These are phyloP conservation scores for Lordiphosa clarofinis DNA, from an alignment of 1,140 invertebrate species.

Conservation along the genomic window DNA sequence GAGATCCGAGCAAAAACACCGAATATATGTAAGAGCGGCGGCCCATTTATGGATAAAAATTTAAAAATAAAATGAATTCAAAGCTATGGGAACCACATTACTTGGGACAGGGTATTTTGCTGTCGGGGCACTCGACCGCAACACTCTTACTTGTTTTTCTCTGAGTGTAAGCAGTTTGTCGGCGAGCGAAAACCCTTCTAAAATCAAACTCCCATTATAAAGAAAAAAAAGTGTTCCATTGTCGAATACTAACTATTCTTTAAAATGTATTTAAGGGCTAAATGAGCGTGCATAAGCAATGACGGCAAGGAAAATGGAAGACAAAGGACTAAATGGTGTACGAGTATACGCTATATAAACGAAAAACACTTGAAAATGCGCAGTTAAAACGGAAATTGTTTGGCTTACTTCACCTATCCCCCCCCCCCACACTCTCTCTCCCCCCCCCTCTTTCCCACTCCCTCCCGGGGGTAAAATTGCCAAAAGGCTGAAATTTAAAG, in stretches of 20 bases:
- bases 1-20: too few species aligned
- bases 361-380: conserved; percentile 10
- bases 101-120: too few species aligned
- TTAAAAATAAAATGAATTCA: too few species aligned
- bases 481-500: conserved; percentile 54
- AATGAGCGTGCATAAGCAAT: conserved; percentile 34
- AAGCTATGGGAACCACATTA: too few species aligned
- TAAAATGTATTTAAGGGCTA: conserved; percentile 43
- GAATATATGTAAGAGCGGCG: too few species aligned
- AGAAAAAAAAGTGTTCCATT: too few species aligned
- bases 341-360: conserved; percentile 10
- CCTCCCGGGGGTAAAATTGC: conserved; percentile 13
- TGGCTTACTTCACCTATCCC: conserved; percentile 37
- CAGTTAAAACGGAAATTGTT: conserved; percentile 36
- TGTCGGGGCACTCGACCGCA: too few species aligned
- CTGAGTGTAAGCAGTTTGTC: too few species aligned
- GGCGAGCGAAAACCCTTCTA: too few species aligned
- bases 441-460: neutral
- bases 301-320: conserved; percentile 4
- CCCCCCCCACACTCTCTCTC: conserved; percentile 5
- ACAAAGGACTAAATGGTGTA: neutral
- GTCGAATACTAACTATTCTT: neutral
- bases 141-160: too few species aligned
- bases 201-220: too few species aligned
- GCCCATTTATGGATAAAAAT: too few species aligned